Evolutionary conservation across 2,113 vertebrate genomes (phyloP).

Genomic region (Macrotis lagotis): DNA sequence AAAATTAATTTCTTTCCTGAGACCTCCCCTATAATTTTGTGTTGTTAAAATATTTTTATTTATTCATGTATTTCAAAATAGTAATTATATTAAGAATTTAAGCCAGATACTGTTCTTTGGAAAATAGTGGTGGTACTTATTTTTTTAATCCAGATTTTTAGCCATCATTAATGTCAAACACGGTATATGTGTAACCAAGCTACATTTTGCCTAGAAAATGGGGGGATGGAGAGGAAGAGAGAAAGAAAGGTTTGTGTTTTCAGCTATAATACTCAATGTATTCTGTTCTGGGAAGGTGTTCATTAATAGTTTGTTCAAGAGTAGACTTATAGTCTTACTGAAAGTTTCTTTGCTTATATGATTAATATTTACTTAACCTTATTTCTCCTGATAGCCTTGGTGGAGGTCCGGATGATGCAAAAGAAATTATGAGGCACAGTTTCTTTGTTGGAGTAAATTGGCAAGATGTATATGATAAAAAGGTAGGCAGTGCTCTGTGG

Average conservation of each 20-base stretch:
- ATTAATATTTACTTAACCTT: slow-evolving; percentile 54
- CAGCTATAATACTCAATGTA: not conserved
- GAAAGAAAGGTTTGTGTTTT: slow-evolving; percentile 4
- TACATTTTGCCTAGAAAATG: slow-evolving; percentile 38
- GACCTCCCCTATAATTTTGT: not conserved
- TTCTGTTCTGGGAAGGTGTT: not conserved
- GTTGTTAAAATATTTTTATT: not conserved
- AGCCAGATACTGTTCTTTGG: not conserved
- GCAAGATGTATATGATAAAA: slow-evolving; percentile 99
- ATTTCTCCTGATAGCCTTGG: slow-evolving; percentile 88
- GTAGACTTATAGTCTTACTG: not conserved
- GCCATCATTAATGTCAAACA: not conserved
- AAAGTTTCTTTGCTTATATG: slow-evolving; percentile 13
- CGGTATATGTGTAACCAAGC: not conserved
- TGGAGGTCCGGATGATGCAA: slow-evolving; percentile 96
- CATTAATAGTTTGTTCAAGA: not conserved
- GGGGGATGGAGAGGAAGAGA: not conserved
- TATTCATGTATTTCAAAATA: not conserved
- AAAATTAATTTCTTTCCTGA: not conserved
- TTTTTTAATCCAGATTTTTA: slow-evolving; percentile 8
- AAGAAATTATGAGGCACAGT: slow-evolving; percentile 98
- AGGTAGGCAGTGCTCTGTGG: slow-evolving; percentile 85
- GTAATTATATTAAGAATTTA: not conserved
- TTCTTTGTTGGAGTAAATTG: slow-evolving; percentile 96
- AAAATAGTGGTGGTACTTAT: not conserved